Base-by-base conservation (phyloP, 2,888 invertebrate species). In the Sphaerolaimus hirsutus region DNA sequence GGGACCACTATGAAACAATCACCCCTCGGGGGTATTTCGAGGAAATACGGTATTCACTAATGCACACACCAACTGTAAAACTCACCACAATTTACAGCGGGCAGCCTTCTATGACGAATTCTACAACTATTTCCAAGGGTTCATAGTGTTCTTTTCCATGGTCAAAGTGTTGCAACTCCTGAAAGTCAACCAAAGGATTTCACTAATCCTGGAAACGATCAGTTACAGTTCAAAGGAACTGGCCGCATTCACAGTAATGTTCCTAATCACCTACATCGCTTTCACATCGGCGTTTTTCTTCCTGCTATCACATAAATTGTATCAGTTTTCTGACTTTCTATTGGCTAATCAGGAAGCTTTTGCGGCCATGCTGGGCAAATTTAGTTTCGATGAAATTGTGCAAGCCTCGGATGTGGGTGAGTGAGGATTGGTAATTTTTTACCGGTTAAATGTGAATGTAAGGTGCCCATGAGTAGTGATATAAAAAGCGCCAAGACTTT, bases 91-190 rank as follows among this genome's bases (percentile, higher is more conserved):
- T n/a, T 37, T 40, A 23, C 7, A 40, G 40, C 5, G 10, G 22
- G 40, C 40, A 3, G 40, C 22, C 10, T 23, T 23, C 3, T 23
- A 12, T 12, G 40, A 40, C 22, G 23, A 40, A 17, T 40, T 23
- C 40, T 40, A 23, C 40, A 23, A 23, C 23, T 40, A 40, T 24
- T 67, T 66, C 51, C 60, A 68, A 25, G 66, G 65, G 17, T 61
- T 64, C 55, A 54, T 67, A n/a, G 64, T 66, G 27, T 70, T 69
- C 56, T 56, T 67, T n/a, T 64, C 64, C 23, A 66, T 65, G 5
- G 52, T 70, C 45, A 69, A 70, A 54, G 68, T 70, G 54, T 55
- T 67, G 43, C 64, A 65, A 48, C 55, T 70, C 21, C 58, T 70
- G 25, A 57, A 68, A 32, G 69, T 68, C 58, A 70, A 69, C 59